Evolutionary conservation across 2,888 invertebrate species (phyloP), one percentile per base, ranked within the genome.

Genomic region (Holacanthella duospinosa): DNA sequence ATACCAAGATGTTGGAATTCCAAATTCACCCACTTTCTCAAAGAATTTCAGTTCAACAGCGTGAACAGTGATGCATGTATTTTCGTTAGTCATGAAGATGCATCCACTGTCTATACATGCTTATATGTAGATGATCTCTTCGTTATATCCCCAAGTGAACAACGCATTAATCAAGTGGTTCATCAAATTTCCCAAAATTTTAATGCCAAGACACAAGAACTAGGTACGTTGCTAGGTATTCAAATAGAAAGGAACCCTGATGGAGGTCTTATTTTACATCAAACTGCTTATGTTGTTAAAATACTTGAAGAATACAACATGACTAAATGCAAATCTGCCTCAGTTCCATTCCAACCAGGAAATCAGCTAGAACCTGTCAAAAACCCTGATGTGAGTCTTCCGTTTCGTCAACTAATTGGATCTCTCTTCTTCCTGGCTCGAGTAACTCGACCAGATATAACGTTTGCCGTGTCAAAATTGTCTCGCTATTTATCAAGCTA

Each of bases 381-480:
- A 28, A 16, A 16, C 27, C 4, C 27, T 55, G 36, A 43, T 43
- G n/a, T 9, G 12, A 16, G 3, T 16, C 16, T 9, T 4, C 71
- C 69, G 2, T 70, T 67, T 25, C 63, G 61, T 19, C 60, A 69
- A 36, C 58, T 70, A n/a, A 62, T 73, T 25, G 73, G 72, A 19
- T 43, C 63, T 21, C 53, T 74, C 1, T 54, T 73, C 25, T 72
- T 70, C 44, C 28, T 73, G 4, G 66, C 71, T 1, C 36, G 57
- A 1, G 21, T 28, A 2, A 67, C 71, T 1, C 53, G 73, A 12
- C 71, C 71, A n/a, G 74, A 71, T 36, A 70, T 74, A 26, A 43
- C 68, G 9, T 68, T 61, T 62, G 59, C 59, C 3, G 59, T 58
- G 4, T 43, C 36, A 4, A 53, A 25, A 21, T 36, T 58, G 9